A percentile compares a stretch with the other conserved stretches of the same genome.
Evolutionary conservation across 64 coral and sea anemone species (phyloP).

Genomic region (Anthopleura sola): DNA sequence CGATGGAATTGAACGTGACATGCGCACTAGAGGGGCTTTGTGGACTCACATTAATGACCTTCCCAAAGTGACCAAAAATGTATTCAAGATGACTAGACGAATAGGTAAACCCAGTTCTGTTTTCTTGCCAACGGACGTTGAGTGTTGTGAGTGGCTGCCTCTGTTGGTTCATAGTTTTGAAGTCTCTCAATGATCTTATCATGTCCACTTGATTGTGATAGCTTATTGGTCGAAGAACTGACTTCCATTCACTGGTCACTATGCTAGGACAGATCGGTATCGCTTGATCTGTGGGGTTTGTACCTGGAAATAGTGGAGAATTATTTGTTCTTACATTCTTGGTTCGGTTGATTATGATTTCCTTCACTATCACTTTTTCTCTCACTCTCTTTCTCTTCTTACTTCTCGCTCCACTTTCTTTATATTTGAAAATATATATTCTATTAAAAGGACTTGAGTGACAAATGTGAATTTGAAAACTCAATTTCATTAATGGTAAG

Average conservation of each 20-base stretch:
- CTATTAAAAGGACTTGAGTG: too few species aligned
- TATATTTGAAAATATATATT: too few species aligned
- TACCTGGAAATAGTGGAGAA: not conserved
- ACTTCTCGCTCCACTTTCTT: too few species aligned
- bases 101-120: not conserved
- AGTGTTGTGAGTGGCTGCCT: conserved; percentile 1
- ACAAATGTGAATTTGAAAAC: too few species aligned
- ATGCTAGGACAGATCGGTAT: not conserved
- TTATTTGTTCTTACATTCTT: not conserved
- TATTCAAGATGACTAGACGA: not conserved
- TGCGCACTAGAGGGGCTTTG: conserved; percentile 11
- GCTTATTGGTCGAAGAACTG: conserved; percentile 24
- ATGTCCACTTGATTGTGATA: not conserved
- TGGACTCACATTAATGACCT: not conserved
- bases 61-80: conserved; percentile 18
- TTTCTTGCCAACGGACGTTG: conserved; percentile 18
- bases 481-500: too few species aligned
- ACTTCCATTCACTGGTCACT: conserved; percentile 4
- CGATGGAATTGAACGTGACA: conserved; percentile 4
- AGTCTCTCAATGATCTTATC: not conserved
- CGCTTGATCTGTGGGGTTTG: not conserved
- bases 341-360: not conserved
- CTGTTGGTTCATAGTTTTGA: not conserved
- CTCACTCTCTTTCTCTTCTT: too few species aligned
- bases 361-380: not conserved